phyloP scores from a whole-genome alignment of 2,888 invertebrate genomes.

The Caenorhabditis parvicauda region DNA sequence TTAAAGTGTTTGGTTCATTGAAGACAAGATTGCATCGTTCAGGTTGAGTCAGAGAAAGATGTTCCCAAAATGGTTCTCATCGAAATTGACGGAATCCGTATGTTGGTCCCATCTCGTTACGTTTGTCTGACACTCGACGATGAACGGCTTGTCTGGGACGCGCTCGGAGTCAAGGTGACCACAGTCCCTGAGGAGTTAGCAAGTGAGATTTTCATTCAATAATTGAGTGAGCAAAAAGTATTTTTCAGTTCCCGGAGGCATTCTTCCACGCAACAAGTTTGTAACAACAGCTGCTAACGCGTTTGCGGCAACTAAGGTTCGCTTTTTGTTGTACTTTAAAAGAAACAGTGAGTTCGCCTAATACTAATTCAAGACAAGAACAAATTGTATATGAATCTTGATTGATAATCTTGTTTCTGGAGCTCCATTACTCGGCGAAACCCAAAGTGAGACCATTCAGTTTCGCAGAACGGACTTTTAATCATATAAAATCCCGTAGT shows the following conservation, averaged over 20 bases:
- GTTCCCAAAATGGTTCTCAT: constrained; percentile 52
- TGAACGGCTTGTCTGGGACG: constrained; percentile 29
- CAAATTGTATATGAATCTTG: too few relatives aligned
- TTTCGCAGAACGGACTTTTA: too few relatives aligned
- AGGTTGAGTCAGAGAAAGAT: constrained; percentile 1
- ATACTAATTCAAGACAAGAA: too few relatives aligned
- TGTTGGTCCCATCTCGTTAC: constrained; percentile 93
- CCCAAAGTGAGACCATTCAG: too few relatives aligned
- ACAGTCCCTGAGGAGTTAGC: constrained; percentile 46
- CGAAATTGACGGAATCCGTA: constrained; percentile 80
- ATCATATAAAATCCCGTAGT: too few relatives aligned
- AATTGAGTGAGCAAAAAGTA: background rate
- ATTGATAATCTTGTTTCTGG: too few relatives aligned
- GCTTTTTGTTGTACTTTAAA: too few relatives aligned
- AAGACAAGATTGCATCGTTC: too few relatives aligned
- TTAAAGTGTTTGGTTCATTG: too few relatives aligned
- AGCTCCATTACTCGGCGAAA: too few relatives aligned
- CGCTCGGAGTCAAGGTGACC: constrained; percentile 6
- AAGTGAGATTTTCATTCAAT: constrained; percentile 9
- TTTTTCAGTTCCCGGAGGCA: constrained; percentile 9
- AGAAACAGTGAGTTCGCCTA: too few relatives aligned
- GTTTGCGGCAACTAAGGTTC: background rate
- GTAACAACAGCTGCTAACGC: constrained; percentile 10
- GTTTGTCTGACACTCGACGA: constrained; percentile 86
- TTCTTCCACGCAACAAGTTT: constrained; percentile 13